These are phyloP conservation scores for Plebejus anna DNA, from an alignment of 2,888 invertebrate species.

Conservation along the genomic window DNA sequence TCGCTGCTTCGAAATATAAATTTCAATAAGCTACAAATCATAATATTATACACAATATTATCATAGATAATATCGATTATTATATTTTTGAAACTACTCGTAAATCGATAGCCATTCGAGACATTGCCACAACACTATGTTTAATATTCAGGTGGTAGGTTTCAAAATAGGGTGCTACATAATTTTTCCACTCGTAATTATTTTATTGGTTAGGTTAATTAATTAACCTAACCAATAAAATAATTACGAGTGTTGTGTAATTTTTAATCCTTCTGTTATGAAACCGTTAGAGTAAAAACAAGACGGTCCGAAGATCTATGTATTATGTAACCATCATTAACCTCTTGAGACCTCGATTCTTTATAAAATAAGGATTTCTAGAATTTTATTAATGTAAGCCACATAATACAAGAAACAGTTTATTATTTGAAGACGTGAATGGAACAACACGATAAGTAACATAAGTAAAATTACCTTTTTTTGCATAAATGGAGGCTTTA, in stretches of 20 bases:
- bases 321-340: conserved; percentile 11
- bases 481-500: too few species aligned
- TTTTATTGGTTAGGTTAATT: too few species aligned
- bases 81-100: neutral
- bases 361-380: conserved; percentile 17
- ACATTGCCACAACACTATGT: neutral
- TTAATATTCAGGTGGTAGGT: neutral
- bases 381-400: neutral
- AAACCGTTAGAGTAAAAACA: conserved; percentile 5
- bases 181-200: neutral
- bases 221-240: conserved; percentile 17
- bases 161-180: neutral
- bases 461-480: too few species aligned
- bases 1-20: too few species aligned
- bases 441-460: too few species aligned
- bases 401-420: neutral
- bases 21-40: too few species aligned
- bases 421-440: too few species aligned
- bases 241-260: conserved; percentile 16
- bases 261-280: conserved; percentile 24
- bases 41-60: too few species aligned
- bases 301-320: neutral
- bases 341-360: conserved; percentile 12
- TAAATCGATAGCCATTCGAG: neutral
- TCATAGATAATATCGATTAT: neutral